Percentiles rank a stretch among this genome's conserved stretches.
Conservation (phyloP, 2,888 invertebrate species). For the Pristionchus entomophagus region DNA sequence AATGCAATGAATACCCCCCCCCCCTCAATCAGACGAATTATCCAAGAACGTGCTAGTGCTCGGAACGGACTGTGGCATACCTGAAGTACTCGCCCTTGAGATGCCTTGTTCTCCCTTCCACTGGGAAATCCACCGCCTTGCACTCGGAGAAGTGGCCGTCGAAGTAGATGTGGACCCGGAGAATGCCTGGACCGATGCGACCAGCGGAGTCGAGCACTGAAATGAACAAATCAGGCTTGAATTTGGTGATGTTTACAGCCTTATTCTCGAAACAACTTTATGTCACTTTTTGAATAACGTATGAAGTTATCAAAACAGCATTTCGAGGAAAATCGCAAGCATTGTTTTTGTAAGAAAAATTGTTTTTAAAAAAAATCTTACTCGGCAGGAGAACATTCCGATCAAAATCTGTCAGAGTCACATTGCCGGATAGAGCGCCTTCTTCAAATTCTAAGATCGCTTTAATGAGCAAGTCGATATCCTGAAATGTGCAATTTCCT, state of each 20-base stretch:
- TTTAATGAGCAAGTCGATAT: neutral
- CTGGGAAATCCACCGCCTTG: neutral
- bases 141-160: neutral
- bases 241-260: neutral
- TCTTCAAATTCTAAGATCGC: neutral
- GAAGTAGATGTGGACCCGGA: neutral
- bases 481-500: too few relatives aligned
- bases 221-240: neutral
- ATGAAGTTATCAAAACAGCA: neutral
- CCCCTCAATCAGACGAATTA: too few relatives aligned
- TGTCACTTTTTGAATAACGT: too few relatives aligned
- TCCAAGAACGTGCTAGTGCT: neutral
- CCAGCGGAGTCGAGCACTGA: neutral
- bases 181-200: neutral
- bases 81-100: slow-evolving; percentile 16
- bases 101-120: neutral
- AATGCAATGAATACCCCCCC: too few relatives aligned
- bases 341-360: neutral
- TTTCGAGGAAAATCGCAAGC: neutral
- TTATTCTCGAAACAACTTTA: too few relatives aligned
- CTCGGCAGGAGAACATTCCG: neutral
- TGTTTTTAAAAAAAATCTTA: neutral
- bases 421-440: neutral
- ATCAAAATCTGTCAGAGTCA: neutral
- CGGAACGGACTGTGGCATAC: neutral